phyloP scores from a whole-genome alignment of 2,888 invertebrate genomes.

The Sarcophaga caerulescens region DNA sequence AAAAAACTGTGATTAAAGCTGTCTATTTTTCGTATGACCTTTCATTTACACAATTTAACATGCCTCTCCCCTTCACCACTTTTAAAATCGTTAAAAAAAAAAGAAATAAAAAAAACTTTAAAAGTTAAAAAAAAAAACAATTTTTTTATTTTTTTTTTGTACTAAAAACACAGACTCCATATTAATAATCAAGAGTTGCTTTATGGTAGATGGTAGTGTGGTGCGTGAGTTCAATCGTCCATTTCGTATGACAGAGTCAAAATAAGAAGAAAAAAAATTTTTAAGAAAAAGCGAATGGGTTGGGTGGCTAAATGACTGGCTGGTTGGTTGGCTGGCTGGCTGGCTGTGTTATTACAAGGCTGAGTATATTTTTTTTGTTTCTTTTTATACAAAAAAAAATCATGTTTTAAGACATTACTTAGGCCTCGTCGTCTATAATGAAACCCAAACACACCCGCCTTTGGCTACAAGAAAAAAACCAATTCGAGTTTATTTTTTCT shows the following conservation, averaged over 20 bases:
- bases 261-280: neutral
- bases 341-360: conserved; percentile 24
- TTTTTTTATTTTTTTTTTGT: too few relatives aligned
- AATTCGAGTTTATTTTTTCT: neutral
- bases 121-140: too few relatives aligned
- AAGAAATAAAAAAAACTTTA: too few relatives aligned
- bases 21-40: too few relatives aligned
- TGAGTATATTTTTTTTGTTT: neutral
- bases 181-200: too few relatives aligned
- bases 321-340: too few relatives aligned
- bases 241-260: conserved; percentile 50
- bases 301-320: conserved; percentile 38
- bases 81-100: too few relatives aligned
- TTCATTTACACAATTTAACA: too few relatives aligned
- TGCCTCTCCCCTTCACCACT: too few relatives aligned
- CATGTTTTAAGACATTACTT: conserved; percentile 43
- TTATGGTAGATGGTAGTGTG: neutral
- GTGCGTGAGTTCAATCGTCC: conserved; percentile 60
- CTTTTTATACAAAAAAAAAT: conserved; percentile 1
- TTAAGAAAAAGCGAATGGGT: conserved; percentile 33
- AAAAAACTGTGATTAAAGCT: too few relatives aligned
- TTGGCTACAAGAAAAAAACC: neutral
- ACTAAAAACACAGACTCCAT: too few relatives aligned
- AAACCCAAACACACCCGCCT: conserved; percentile 38
- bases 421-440: conserved; percentile 20